These are phyloP conservation scores for Macrotus californicus DNA, from an alignment of 2,113 vertebrate species.

Conservation along the genomic window DNA sequence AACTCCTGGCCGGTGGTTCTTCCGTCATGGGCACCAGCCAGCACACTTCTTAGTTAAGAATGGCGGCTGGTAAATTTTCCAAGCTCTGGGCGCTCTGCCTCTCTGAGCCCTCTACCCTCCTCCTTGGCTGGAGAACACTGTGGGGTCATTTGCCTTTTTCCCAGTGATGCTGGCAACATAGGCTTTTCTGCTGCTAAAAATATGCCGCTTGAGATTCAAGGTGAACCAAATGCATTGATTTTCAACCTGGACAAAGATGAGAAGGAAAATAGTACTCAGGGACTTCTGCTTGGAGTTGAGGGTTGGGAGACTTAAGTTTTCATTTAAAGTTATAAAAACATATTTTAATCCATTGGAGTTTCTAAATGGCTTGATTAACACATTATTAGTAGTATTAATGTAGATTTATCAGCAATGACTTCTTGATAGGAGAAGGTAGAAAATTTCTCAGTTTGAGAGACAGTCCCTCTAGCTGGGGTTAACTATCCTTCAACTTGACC, in stretches of 20 bases:
- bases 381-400: not conserved
- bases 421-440: not conserved
- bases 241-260: constrained; percentile 66
- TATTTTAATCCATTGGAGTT: not conserved
- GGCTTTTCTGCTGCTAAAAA: constrained; percentile 57
- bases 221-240: constrained; percentile 57
- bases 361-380: not conserved
- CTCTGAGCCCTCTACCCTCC: not conserved
- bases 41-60: not conserved
- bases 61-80: not conserved
- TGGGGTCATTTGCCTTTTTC: constrained; percentile 37
- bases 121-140: not conserved
- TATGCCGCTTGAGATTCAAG: constrained; percentile 53
- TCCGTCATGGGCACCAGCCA: not conserved
- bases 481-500: not conserved
- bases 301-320: not conserved
- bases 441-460: not conserved
- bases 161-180: not conserved
- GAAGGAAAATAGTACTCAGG: constrained; percentile 44
- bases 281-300: not conserved
- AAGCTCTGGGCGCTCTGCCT: not conserved
- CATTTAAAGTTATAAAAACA: constrained; percentile 3
- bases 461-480: not conserved
- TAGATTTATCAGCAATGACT: not conserved
- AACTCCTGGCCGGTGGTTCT: not conserved